Percentiles rank a stretch among this genome's conserved stretches.
These are phyloP conservation scores for Drosophila mettleri DNA, from an alignment of 2,888 invertebrate genomes.

Conservation along the genomic window DNA sequence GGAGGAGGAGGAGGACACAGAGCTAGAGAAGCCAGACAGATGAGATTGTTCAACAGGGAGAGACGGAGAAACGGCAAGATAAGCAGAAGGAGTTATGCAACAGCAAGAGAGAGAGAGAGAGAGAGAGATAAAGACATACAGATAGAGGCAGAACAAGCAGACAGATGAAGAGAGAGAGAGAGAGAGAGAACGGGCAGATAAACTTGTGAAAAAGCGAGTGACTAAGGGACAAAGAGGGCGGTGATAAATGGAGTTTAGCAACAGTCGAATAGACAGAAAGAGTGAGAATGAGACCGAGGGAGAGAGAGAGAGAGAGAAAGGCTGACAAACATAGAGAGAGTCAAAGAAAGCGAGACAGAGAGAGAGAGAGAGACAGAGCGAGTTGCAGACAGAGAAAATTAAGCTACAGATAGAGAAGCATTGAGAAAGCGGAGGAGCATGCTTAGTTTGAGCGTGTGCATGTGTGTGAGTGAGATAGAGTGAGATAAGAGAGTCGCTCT, in stretches of 20 bases:
- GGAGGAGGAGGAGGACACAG: no score
- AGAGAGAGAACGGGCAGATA: neutral
- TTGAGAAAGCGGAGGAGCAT: neutral
- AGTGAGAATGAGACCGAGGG: neutral
- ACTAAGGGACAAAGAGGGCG: neutral
- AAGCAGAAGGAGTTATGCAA: neutral
- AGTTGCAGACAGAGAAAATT: no score
- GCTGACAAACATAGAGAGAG: neutral
- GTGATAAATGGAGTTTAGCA: neutral
- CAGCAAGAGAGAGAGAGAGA: neutral
- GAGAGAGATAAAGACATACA: neutral
- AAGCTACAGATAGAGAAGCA: no score
- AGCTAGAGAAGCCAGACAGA: neutral
- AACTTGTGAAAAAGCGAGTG: no score
- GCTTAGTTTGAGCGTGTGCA: neutral
- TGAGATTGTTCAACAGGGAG: neutral
- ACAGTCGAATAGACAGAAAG: neutral
- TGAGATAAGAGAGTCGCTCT: no score
- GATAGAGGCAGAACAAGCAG: neutral
- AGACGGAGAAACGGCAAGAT: neutral
- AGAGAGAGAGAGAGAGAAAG: neutral
- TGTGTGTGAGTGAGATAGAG: no score
- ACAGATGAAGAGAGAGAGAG: neutral
- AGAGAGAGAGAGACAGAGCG: neutral
- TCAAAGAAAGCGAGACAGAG: neutral